Evolutionary conservation across 2,797 vertebrate genomes (phyloP).

Genomic region (Ibycter americanus): DNA sequence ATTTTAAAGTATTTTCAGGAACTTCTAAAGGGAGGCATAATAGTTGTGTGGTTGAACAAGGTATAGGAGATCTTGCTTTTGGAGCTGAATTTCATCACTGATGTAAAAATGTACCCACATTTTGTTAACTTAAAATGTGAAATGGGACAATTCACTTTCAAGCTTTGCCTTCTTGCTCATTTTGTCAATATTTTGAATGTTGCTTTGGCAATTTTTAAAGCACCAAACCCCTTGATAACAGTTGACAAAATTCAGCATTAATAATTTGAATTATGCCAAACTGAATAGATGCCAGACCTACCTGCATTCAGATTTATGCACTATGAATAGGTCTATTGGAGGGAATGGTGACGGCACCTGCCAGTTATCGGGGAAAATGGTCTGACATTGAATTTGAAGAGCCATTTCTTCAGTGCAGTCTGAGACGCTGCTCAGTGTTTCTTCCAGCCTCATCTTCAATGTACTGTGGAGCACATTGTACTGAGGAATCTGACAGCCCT

Average conservation of each 20-base stretch:
- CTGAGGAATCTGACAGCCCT: conserved; percentile 18
- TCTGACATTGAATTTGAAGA: neutral
- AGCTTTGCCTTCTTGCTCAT: neutral
- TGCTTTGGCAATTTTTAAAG: neutral
- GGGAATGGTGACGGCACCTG: neutral
- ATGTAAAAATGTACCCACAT: neutral
- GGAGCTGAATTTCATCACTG: neutral
- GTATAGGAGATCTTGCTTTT: neutral
- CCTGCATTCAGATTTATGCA: neutral
- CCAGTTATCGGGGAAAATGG: neutral
- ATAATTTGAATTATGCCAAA: neutral
- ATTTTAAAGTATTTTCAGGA: neutral
- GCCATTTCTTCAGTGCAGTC: neutral
- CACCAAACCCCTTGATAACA: neutral
- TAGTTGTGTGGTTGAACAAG: neutral
- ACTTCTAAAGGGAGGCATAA: neutral
- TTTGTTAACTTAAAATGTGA: neutral
- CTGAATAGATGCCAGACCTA: neutral
- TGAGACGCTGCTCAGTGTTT: neutral
- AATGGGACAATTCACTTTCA: neutral
- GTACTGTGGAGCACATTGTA: conserved; percentile 53
- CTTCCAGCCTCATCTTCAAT: conserved; percentile 15
- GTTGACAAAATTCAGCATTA: neutral
- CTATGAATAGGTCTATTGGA: neutral
- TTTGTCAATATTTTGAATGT: neutral